Evolutionary conservation across 2,888 invertebrate species (phyloP).

Genomic region (Dynastes grantii): DNA sequence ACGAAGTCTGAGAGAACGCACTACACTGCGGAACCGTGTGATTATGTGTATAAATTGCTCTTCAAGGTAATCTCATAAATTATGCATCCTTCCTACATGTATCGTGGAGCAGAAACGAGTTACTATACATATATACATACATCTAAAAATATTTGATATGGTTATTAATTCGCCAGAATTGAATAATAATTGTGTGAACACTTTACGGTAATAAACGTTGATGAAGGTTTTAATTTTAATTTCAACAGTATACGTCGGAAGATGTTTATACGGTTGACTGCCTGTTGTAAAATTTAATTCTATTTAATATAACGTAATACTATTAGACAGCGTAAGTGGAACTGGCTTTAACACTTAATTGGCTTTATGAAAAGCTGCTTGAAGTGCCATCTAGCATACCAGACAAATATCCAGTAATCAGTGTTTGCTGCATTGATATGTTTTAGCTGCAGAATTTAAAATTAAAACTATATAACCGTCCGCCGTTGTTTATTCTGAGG

Average conservation of each 20-base stretch:
- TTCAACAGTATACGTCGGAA: not conserved
- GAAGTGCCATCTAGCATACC: too few relatives aligned
- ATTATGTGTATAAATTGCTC: slow-evolving; percentile 44
- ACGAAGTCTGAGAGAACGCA: slow-evolving; percentile 30
- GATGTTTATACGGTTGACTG: slow-evolving; percentile 10
- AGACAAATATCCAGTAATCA: too few relatives aligned
- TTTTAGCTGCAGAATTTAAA: too few relatives aligned
- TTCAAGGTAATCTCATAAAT: slow-evolving; percentile 41
- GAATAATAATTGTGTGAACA: slow-evolving; percentile 44
- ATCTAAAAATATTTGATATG: slow-evolving; percentile 41
- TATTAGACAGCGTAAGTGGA: not conserved
- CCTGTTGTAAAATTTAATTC: slow-evolving; percentile 7
- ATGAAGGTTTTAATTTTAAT: slow-evolving; percentile 42
- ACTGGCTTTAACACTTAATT: slow-evolving; percentile 20
- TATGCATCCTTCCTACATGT: slow-evolving; percentile 24
- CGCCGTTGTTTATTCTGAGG: too few relatives aligned
- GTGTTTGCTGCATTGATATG: too few relatives aligned
- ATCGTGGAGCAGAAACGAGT: slow-evolving; percentile 19
- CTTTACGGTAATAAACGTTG: slow-evolving; percentile 25
- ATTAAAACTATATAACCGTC: too few relatives aligned
- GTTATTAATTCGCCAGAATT: slow-evolving; percentile 37
- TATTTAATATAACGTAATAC: too few relatives aligned
- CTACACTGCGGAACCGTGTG: not conserved
- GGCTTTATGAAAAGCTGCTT: too few relatives aligned
- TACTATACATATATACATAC: not conserved